Evolutionary conservation across 2,888 invertebrate genomes (phyloP), one percentile per base, ranked within the genome.

Genomic region (Drosophila suboccidentalis): DNA sequence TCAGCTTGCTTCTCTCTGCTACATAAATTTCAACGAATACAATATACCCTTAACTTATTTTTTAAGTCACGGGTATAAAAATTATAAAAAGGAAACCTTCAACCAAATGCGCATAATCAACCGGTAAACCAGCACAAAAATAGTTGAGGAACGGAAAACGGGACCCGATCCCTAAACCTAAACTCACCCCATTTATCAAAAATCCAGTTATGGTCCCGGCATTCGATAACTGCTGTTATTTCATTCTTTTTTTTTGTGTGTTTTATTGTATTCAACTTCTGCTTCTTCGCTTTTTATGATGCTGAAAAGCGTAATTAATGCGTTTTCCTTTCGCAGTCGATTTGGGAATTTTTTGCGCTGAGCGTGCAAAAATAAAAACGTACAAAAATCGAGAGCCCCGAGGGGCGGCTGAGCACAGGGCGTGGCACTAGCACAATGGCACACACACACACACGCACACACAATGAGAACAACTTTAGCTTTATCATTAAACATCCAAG

Each of bases 241-340:
- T 49, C 50, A 51, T 60, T 71, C 71, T 53, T 19, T 50, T 71
- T 71, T 49, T 38, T 19, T 59, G 17, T 59, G 17, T 47, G 62
- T 72, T 71, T 41, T 41, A 11, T 49, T 22, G 6, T 29, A 29
- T 29, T 29, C 29, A 8, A 29, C 29, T 34, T 29, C 39, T 61
- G 32, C 54, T 36, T 26, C 34, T n/a, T 22, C 55, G 38, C 70
- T 75, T 59, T 62, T 49, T 57, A 39, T 67, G 65, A 61, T 78
- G 80, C 80, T 86, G 87, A 86, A 84, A 83, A 88, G 87, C 84
- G 81, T 84, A 88, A 88, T 84, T 86, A 84, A 88, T 84, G 89
- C 81, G 78, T 88, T 88, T 86, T 75, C 63, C 78, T 58, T 82
- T 62, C 67, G 57, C 65, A 54, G 51, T 66, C 75, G 26, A 68